Percentiles rank a stretch among this genome's conserved stretches.
Conservation (phyloP, 1,140 invertebrate species). For the Papilio helenus region DNA sequence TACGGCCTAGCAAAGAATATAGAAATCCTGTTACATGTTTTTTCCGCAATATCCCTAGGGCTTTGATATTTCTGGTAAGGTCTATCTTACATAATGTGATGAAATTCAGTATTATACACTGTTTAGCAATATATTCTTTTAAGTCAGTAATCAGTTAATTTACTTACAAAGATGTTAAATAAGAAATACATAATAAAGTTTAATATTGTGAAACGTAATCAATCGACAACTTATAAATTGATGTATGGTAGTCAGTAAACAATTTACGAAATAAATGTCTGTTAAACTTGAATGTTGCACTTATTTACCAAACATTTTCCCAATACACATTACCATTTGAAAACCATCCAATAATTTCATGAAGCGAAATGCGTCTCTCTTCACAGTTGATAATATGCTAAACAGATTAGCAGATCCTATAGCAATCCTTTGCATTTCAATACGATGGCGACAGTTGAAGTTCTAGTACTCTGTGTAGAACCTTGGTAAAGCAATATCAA, state of each 20-base stretch:
- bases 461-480: not conserved
- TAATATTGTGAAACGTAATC: slow-evolving; percentile 3
- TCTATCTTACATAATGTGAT: slow-evolving; percentile 17
- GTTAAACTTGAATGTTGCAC: not conserved
- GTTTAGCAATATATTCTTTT: slow-evolving; percentile 35
- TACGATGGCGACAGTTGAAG: not conserved
- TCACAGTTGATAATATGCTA: not conserved
- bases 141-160: slow-evolving; percentile 2
- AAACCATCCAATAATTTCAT: too few species aligned
- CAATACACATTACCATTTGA: too few species aligned
- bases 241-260: not conserved
- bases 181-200: slow-evolving; percentile 5
- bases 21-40: too few species aligned
- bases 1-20: too few species aligned
- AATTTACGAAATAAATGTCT: slow-evolving; percentile 3
- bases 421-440: not conserved
- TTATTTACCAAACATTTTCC: not conserved
- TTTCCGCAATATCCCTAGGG: too few species aligned
- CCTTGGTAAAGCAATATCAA: too few species aligned
- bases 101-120: slow-evolving; percentile 34
- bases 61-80: too few species aligned
- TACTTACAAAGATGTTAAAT: not conserved
- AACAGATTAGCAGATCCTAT: too few species aligned
- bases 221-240: not conserved
- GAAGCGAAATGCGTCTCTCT: too few species aligned